Conservation (phyloP, 2,113 vertebrate species). For the Nothoprocta pentlandii region DNA sequence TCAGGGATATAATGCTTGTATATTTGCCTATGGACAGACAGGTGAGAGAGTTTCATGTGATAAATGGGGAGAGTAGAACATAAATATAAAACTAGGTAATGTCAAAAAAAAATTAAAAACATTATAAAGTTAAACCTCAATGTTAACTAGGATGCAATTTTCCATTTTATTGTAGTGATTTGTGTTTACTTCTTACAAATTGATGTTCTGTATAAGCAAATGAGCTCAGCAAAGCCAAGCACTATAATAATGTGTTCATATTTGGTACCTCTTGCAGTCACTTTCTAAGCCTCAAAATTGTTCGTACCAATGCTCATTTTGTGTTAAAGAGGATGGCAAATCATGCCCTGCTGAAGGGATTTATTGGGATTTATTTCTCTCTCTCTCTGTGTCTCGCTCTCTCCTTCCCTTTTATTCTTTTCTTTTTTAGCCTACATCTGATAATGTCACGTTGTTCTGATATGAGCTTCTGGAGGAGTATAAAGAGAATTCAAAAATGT, state of each 20-base stretch:
- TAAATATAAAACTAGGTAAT: neutral
- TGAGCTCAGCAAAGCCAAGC: neutral
- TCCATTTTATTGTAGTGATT: neutral
- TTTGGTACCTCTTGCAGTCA: neutral
- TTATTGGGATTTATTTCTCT: neutral
- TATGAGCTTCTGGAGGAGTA: neutral
- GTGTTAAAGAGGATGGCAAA: neutral
- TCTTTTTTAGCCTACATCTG: neutral
- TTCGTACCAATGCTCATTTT: neutral
- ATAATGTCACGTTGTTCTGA: neutral
- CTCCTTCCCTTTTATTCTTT: too few relatives aligned
- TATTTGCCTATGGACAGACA: slow-evolving; percentile 99
- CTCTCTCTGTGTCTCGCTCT: too few relatives aligned
- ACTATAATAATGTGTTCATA: neutral
- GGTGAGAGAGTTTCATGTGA: slow-evolving; percentile 78
- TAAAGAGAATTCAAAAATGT: neutral
- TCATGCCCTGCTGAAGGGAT: neutral
- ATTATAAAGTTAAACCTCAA: neutral
- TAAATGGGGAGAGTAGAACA: neutral
- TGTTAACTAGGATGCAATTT: neutral
- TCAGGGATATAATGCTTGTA: slow-evolving; percentile 99
- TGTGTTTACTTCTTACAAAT: neutral
- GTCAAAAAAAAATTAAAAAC: neutral
- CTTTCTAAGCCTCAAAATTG: neutral
- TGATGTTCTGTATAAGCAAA: neutral